Evolutionary conservation across 2,113 vertebrate species (phyloP).

Genomic region (Callorhinus ursinus): DNA sequence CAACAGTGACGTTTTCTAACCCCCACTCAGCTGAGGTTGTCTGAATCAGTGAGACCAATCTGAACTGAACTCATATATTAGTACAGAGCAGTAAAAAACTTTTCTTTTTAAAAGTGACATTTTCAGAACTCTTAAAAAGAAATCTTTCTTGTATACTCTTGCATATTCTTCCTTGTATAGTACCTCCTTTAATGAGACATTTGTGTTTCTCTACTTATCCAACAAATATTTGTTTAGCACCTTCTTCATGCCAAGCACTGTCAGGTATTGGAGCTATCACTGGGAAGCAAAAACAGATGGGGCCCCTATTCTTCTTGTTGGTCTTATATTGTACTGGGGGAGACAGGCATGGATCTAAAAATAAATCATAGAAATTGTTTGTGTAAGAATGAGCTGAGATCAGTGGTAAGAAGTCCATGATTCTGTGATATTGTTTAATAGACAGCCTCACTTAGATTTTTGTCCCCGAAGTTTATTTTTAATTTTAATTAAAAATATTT

Average conservation of each 20-base stretch:
- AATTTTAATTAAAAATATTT: background rate
- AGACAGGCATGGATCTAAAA: constrained; percentile 18
- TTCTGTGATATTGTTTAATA: background rate
- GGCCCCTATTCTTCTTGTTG: background rate
- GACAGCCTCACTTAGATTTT: background rate
- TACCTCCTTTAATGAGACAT: constrained; percentile 30
- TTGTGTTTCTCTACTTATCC: constrained; percentile 56
- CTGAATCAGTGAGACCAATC: background rate
- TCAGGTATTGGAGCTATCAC: constrained; percentile 19
- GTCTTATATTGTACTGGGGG: background rate
- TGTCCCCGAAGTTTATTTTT: background rate
- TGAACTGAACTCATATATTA: background rate
- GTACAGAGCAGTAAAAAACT: background rate
- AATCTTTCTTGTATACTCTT: background rate
- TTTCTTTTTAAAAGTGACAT: constrained; percentile 14
- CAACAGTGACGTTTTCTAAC: background rate
- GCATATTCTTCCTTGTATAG: background rate
- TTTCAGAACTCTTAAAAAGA: constrained; percentile 43
- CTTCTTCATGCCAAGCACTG: background rate
- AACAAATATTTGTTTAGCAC: constrained; percentile 67
- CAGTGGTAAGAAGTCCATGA: background rate
- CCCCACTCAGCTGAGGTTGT: background rate
- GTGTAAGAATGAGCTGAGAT: background rate
- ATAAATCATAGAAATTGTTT: background rate
- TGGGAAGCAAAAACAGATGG: background rate